Percentiles rank a stretch among this genome's conserved stretches.
Evolutionary conservation across 1,140 invertebrate species (phyloP).

Genomic region (Microvelia longipes): DNA sequence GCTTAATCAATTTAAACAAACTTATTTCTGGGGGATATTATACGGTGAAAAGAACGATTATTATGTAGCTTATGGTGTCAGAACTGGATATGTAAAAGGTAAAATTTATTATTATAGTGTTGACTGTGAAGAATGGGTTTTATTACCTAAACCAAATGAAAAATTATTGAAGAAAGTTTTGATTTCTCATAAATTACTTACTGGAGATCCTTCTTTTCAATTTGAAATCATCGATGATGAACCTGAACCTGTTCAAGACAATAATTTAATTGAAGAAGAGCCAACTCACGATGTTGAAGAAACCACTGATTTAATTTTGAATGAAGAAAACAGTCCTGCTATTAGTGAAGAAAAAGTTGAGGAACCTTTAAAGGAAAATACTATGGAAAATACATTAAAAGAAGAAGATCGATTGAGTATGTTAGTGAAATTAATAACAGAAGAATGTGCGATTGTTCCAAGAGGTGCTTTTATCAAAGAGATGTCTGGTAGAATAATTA

Average conservation of each 20-base stretch:
- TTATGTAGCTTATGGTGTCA: conserved; percentile 6
- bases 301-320: background rate
- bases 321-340: background rate
- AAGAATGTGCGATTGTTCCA: conserved; percentile 50
- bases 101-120: conserved; percentile 5
- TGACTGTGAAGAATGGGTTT: background rate
- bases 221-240: background rate
- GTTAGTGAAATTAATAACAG: conserved; percentile 46
- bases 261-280: background rate
- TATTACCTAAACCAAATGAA: background rate
- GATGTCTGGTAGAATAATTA: conserved; percentile 42
- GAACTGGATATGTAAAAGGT: background rate
- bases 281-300: background rate
- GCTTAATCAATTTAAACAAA: background rate
- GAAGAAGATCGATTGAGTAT: conserved; percentile 59
- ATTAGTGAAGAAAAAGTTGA: background rate
- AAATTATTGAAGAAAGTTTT: background rate
- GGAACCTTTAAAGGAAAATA: background rate
- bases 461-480: conserved; percentile 51
- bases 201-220: conserved; percentile 1
- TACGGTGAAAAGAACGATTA: conserved; percentile 3
- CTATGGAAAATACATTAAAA: conserved; percentile 33
- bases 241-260: background rate
- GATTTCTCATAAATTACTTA: background rate
- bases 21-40: conserved; percentile 6